Evolutionary conservation across 2,888 invertebrate genomes (phyloP).

Genomic region (Philhelius pedissequus): DNA sequence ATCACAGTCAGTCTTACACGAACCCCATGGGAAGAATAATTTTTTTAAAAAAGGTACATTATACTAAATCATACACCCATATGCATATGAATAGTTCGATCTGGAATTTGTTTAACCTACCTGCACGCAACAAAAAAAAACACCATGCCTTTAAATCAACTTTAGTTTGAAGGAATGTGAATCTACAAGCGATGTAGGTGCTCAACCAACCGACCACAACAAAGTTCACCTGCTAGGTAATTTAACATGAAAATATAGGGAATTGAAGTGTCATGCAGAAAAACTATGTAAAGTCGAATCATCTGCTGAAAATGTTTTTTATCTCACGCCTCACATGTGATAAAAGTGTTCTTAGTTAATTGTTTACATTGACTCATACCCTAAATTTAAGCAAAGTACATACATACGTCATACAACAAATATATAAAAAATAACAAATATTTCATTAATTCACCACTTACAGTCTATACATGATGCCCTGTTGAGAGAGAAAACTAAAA

Average conservation of each 20-base stretch:
- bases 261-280: not conserved
- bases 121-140: conserved; percentile 1
- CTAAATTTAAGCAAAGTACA: not conserved
- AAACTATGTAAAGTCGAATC: too few relatives aligned
- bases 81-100: not conserved
- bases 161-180: not conserved
- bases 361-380: not conserved
- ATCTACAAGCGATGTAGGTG: not conserved
- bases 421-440: not conserved
- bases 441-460: not conserved
- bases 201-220: not conserved
- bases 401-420: not conserved
- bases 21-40: not conserved
- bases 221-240: not conserved
- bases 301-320: not conserved
- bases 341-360: not conserved
- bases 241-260: not conserved
- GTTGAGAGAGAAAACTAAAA: not conserved
- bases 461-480: not conserved
- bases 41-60: too few relatives aligned
- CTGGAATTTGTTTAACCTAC: not conserved
- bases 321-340: not conserved
- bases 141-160: not conserved
- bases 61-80: too few relatives aligned
- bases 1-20: not conserved